Evolutionary conservation across 2,113 vertebrate species (phyloP).

Genomic region (Rhipidura dahli): DNA sequence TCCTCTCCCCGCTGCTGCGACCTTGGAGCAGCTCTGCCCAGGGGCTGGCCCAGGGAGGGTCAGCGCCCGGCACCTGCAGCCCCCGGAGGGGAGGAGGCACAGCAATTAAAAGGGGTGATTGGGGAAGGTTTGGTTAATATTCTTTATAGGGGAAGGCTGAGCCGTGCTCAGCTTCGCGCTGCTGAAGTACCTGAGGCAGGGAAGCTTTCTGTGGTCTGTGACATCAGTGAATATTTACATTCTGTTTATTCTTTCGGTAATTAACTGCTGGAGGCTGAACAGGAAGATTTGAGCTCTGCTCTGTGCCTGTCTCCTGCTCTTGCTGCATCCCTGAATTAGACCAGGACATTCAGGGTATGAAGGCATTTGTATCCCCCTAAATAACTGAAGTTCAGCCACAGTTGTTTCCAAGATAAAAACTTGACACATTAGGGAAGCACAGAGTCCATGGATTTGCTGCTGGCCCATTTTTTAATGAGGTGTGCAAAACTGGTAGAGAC

Average conservation of each 20-base stretch:
- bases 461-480: background rate
- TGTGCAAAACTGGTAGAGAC: background rate
- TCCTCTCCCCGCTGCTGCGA: background rate
- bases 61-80: background rate
- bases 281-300: background rate
- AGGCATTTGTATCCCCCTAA: background rate
- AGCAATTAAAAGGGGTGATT: constrained; percentile 24
- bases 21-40: constrained; percentile 47
- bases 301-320: background rate
- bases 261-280: background rate
- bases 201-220: background rate
- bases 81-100: background rate
- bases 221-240: background rate
- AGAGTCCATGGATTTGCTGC: background rate
- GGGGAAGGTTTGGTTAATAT: constrained; percentile 13
- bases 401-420: background rate
- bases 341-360: background rate
- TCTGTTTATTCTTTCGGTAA: background rate
- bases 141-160: background rate
- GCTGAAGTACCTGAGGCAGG: background rate
- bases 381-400: background rate
- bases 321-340: background rate
- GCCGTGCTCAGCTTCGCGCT: background rate
- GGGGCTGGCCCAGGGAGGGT: constrained; percentile 4
- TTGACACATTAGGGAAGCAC: background rate